A percentile compares a stretch with the other conserved stretches of the same genome.
These are phyloP conservation scores for Bilobella aurantiaca DNA, from an alignment of 1,140 invertebrate genomes.

Conservation along the genomic window DNA sequence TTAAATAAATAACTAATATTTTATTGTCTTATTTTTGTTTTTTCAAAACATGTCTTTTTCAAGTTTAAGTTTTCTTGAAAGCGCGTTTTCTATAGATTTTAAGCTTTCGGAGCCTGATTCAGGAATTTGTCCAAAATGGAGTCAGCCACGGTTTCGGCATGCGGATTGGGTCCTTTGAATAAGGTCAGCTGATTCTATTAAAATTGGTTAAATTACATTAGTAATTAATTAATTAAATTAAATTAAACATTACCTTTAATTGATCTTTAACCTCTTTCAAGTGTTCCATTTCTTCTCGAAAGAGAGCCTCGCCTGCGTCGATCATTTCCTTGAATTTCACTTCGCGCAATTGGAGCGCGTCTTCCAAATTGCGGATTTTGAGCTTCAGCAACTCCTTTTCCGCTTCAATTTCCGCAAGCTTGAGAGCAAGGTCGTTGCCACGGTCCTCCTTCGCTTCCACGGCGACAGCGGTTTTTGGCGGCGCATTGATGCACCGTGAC, in stretches of 20 bases:
- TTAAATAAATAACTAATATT: no score
- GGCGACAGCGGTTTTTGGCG: neutral
- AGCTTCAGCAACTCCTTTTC: neutral
- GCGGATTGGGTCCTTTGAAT: neutral
- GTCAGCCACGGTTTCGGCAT: neutral
- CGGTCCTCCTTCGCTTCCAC: neutral
- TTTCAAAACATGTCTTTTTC: no score
- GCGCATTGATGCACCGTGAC: neutral
- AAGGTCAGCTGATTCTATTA: neutral
- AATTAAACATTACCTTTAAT: neutral
- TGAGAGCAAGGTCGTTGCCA: neutral
- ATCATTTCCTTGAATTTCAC: neutral
- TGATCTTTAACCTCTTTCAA: neutral
- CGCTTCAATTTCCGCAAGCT: neutral
- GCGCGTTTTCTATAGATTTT: no score
- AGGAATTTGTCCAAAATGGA: neutral
- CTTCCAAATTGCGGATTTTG: neutral
- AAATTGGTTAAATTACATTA: neutral
- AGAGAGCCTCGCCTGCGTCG: neutral
- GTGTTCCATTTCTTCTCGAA: neutral
- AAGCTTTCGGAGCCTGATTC: no score
- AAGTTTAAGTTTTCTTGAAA: no score
- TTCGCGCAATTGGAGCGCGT: neutral
- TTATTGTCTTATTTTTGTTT: no score
- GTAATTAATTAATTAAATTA: neutral